Evolutionary conservation across 2,888 invertebrate species (phyloP), one percentile per base, ranked within the genome.

Genomic region (Steinernema scapterisci): DNA sequence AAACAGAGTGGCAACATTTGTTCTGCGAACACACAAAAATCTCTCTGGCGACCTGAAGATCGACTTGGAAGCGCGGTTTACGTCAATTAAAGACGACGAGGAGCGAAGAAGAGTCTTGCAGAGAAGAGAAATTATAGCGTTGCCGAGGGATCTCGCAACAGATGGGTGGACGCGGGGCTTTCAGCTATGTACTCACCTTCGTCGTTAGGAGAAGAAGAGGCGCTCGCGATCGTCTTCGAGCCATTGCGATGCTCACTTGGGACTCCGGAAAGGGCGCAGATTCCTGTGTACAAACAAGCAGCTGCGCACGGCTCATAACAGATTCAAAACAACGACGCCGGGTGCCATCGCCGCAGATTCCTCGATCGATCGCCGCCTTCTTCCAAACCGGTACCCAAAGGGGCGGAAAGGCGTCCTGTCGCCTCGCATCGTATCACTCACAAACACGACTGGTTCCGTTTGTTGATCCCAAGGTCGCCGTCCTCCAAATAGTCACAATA

Each of bases 111-210:
- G 27, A 48, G 52, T 9, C 72, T 7, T 31, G 31, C 72, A 0
- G 9, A 1, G 23, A 43, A 45, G 46, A 13, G 46, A 23, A 63
- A 38, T 16, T 23, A 16, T 9, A 21, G 38, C 44, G 48, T 27
- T 1, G 23, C 63, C 16, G 48, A 75, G 73, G n/a, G 51, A 0
- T 31, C 6, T 73, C 5, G 48, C 16, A n/a, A 73, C 31, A 16
- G 23, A 13, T 16, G 31, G 21, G 25, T 19, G 75, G 16, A 48
- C 19, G 43, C 13, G 21, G 38, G n/a, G n/a, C n/a, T n/a, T n/a
- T n/a, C n/a, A n/a, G n/a, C n/a, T n/a, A n/a, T n/a, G 25, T 27
- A 76, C 54, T 75, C 38, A 45, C 31, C 25, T 27, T n/a, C 54
- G 56, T 56, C 16, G 56, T 27, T 27, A 56, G 7, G 56, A 7